A percentile compares a stretch with the other conserved stretches of the same genome.
Evolutionary conservation across 2,888 invertebrate genomes (phyloP).

Genomic region (Cephus rjabovi): DNA sequence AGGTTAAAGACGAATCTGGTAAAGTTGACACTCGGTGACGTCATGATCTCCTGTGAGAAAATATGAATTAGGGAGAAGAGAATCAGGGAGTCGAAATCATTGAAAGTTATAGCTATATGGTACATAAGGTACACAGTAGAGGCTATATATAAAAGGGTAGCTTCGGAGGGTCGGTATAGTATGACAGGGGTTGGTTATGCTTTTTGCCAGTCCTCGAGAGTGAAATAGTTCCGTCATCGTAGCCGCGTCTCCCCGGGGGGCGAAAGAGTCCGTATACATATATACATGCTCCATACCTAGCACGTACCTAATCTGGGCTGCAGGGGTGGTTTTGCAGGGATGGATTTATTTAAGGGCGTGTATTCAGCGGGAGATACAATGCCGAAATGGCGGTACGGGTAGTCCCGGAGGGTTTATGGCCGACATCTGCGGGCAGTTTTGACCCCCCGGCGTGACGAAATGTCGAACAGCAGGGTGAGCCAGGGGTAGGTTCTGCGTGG

Average conservation of each 20-base stretch:
- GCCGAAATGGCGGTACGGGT: slow-evolving; percentile 36
- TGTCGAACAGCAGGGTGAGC: slow-evolving; percentile 43
- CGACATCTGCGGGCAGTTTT: slow-evolving; percentile 65
- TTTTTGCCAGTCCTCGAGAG: slow-evolving; percentile 6
- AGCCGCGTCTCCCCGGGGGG: neutral
- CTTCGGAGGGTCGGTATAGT: neutral
- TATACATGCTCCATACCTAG: slow-evolving; percentile 5
- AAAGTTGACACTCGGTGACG: neutral
- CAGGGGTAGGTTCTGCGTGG: slow-evolving; percentile 36
- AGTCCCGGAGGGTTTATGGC: slow-evolving; percentile 48
- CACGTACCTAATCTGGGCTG: slow-evolving; percentile 34
- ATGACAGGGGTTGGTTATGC: neutral
- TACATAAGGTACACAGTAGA: neutral
- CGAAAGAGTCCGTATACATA: neutral
- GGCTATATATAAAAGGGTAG: neutral
- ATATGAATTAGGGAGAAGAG: neutral
- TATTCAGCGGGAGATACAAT: slow-evolving; percentile 58
- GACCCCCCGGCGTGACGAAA: slow-evolving; percentile 63
- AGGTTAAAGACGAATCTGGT: neutral
- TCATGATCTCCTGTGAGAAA: neutral
- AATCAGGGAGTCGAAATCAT: neutral
- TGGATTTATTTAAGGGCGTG: slow-evolving; percentile 63
- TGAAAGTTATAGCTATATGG: neutral
- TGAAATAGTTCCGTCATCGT: slow-evolving; percentile 1
- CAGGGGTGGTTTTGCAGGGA: slow-evolving; percentile 33